These are phyloP conservation scores for Myripristis jacobus DNA, from an alignment of 2,797 vertebrate species.

Conservation along the genomic window DNA sequence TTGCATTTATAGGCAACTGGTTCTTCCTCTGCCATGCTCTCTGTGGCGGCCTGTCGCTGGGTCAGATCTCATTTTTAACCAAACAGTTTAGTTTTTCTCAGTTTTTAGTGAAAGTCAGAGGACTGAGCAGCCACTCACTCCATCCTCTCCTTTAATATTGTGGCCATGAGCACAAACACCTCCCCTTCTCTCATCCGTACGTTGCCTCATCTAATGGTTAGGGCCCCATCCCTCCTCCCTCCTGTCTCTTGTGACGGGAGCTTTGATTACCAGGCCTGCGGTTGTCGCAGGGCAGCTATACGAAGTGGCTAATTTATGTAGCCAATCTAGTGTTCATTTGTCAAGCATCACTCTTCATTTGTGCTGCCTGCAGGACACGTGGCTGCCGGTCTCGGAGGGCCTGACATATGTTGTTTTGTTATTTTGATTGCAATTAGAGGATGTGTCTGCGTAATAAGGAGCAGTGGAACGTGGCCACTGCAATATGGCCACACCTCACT, in stretches of 20 bases:
- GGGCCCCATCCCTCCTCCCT: background rate
- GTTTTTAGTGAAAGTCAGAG: too few relatives aligned
- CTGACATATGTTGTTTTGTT: slow-evolving; percentile 84
- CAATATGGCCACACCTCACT: slow-evolving; percentile 66
- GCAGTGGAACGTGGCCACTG: slow-evolving; percentile 67
- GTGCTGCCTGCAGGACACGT: slow-evolving; percentile 72
- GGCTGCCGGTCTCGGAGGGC: slow-evolving; percentile 70
- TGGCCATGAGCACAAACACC: background rate
- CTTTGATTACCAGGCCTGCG: slow-evolving; percentile 41
- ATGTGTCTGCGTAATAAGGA: slow-evolving; percentile 77
- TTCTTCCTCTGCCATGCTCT: too few relatives aligned
- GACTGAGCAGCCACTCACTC: too few relatives aligned
- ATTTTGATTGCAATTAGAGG: slow-evolving; percentile 83
- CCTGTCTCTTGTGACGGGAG: slow-evolving; percentile 31
- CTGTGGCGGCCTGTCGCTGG: too few relatives aligned
- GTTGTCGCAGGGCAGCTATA: slow-evolving; percentile 61
- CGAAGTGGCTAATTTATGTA: slow-evolving; percentile 78
- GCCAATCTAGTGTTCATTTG: slow-evolving; percentile 82
- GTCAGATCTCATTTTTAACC: too few relatives aligned
- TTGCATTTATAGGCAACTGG: too few relatives aligned
- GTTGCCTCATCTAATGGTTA: background rate
- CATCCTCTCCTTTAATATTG: too few relatives aligned
- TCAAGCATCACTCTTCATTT: slow-evolving; percentile 84
- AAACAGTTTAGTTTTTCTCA: too few relatives aligned
- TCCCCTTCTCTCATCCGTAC: slow-evolving; percentile 4